Evolutionary conservation across 2,797 vertebrate species (phyloP), one percentile per base, ranked within the genome.

Genomic region (Carapus acus): DNA sequence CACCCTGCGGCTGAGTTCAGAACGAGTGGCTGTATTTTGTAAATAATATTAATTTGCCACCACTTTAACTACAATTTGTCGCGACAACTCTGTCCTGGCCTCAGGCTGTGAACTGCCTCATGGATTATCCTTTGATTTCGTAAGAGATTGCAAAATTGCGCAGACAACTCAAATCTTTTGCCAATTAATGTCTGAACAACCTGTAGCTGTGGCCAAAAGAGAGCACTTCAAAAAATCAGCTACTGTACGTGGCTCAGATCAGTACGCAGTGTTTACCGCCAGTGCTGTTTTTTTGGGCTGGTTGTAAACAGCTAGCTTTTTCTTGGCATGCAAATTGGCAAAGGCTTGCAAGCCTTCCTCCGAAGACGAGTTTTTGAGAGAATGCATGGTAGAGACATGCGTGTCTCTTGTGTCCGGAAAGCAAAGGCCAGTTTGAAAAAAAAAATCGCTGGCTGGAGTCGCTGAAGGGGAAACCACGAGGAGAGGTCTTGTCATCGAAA

Each of bases 131-230:
- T 47, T 4, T 45, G 1, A 23, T 64, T 54, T 44, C 45, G 5
- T 3, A 8, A 49, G 79, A 97, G 94, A 87, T 97, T 49, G 91
- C 83, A 47, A 94, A 96, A 76, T 77, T 93, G 70, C 94, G 93
- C 16, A 87, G 87, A 43, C 88, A 93, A 12, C 88, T 97, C 55
- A 93, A 91, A 83, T 88, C 88, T 45, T 90, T 95, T 2, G 87
- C 90, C 52, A 90, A 88, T 0, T 91, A 87, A 11, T 91, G 90
- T 17, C 77, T 96, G 54, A 90, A 91, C 60, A 91, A 97, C 71
- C 76, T 85, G 14, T 97, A 93, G 94, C 76, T 85, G 14, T 97
- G 94, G 94, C 94, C 93, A 0, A 93, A 92, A 74, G 90, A 91
- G 82, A 90, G 90, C 6, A 70, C 61, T 29, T 86, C 82, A 5